Percentiles rank a stretch among this genome's conserved stretches.
Evolutionary conservation across 2,113 vertebrate species (phyloP).

Genomic region (Aptenodytes forsteri): DNA sequence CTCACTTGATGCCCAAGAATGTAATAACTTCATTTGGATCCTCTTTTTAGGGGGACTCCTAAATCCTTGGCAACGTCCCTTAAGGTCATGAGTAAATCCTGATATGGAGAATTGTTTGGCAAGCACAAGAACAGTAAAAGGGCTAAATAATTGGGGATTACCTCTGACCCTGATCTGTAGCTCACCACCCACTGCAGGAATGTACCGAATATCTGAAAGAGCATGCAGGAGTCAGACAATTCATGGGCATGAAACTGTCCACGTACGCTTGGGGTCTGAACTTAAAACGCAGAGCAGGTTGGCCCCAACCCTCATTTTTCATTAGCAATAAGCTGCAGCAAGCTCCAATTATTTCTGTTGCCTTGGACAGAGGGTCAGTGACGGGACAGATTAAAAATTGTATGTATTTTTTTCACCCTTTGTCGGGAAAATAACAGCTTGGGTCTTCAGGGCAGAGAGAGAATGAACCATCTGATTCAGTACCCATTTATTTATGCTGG

Average conservation of each 20-base stretch:
- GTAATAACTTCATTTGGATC: constrained; percentile 20
- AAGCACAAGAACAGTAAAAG: constrained; percentile 40
- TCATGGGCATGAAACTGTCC: background rate
- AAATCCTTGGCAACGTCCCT: constrained; percentile 55
- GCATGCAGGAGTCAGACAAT: constrained; percentile 14
- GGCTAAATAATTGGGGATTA: constrained; percentile 66
- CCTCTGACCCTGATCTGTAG: constrained; percentile 50
- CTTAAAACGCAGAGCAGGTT: background rate
- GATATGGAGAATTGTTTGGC: constrained; percentile 49
- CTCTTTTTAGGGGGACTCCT: constrained; percentile 64
- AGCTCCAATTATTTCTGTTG: background rate
- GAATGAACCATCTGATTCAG: background rate
- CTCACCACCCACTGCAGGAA: constrained; percentile 62
- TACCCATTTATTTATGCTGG: background rate
- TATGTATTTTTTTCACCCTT: background rate
- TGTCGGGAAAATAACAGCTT: background rate
- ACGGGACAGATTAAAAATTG: background rate
- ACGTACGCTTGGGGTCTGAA: background rate
- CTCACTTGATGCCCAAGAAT: constrained; percentile 45
- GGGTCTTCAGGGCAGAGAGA: background rate
- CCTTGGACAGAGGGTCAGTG: background rate
- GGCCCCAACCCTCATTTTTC: constrained; percentile 19
- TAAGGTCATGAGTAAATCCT: constrained; percentile 63
- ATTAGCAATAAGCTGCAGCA: background rate
- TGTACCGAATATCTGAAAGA: constrained; percentile 36